Conservation (phyloP, 2,797 vertebrate genomes). For the Amblyraja radiata region DNA sequence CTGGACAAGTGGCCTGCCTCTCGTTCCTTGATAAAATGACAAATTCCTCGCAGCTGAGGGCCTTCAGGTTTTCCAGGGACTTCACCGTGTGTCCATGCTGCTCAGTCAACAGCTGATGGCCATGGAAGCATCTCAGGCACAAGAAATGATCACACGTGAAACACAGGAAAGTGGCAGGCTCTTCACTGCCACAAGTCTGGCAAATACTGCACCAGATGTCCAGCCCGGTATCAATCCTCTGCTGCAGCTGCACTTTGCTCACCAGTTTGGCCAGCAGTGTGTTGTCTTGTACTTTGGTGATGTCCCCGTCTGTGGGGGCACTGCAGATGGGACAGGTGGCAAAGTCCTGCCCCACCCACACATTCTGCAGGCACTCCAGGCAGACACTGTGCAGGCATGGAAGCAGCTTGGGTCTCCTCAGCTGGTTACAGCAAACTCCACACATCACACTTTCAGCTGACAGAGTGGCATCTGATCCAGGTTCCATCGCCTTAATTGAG, state of each 20-base stretch:
- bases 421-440: not conserved
- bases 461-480: not conserved
- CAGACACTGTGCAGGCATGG: slow-evolving; percentile 33
- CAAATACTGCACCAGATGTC: not conserved
- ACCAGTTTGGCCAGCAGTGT: not conserved
- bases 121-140: not conserved
- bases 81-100: not conserved
- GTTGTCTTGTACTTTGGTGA: slow-evolving; percentile 1
- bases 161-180: not conserved
- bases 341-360: not conserved
- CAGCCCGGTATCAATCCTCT: not conserved
- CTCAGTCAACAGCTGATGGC: not conserved
- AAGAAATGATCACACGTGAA: not conserved
- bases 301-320: not conserved
- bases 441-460: not conserved
- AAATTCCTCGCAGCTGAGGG: not conserved
- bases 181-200: not conserved
- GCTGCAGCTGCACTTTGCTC: not conserved
- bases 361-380: not conserved
- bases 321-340: not conserved
- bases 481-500: not conserved
- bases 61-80: not conserved
- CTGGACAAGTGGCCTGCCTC: not conserved
- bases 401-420: slow-evolving; percentile 29
- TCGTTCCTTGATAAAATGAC: not conserved